A percentile compares a stretch with the other conserved stretches of the same genome.
Conservation (phyloP, 1,140 invertebrate species). For the Globodera ellingtonae region DNA sequence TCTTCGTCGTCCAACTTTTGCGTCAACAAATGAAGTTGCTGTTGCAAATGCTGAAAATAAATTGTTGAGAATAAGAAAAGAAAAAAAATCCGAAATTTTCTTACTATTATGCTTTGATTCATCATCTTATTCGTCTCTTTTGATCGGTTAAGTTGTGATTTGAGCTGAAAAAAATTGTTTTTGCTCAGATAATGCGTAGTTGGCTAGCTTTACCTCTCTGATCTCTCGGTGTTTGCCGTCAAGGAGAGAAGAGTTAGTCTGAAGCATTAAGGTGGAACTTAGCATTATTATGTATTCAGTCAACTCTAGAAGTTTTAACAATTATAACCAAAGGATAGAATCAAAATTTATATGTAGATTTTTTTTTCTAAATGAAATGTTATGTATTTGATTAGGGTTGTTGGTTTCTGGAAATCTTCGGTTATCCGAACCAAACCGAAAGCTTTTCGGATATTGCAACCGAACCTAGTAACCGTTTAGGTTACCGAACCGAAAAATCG, state of each 20-base stretch:
- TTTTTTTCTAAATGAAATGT: no score
- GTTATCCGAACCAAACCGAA: no score
- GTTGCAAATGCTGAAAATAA: neutral
- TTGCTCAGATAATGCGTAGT: neutral
- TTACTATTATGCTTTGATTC: neutral
- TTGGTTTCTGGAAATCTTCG: no score
- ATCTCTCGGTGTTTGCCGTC: neutral
- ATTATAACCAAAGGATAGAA: no score
- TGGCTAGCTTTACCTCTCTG: neutral
- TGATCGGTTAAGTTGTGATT: neutral
- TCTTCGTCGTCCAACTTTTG: neutral
- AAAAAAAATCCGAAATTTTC: neutral
- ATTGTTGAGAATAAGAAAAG: neutral
- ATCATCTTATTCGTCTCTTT: neutral
- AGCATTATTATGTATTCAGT: neutral
- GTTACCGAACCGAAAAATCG: no score
- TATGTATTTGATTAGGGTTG: no score
- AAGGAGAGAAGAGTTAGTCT: slow-evolving; percentile 1
- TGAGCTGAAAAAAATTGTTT: neutral
- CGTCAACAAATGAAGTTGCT: neutral
- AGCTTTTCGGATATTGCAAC: no score
- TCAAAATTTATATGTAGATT: no score
- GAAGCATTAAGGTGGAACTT: neutral
- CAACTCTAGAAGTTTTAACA: no score
- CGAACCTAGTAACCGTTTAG: no score